Evolutionary conservation across 1,140 invertebrate species (phyloP), one percentile per base, ranked within the genome.

Genomic region (Scaptomyza hsui): DNA sequence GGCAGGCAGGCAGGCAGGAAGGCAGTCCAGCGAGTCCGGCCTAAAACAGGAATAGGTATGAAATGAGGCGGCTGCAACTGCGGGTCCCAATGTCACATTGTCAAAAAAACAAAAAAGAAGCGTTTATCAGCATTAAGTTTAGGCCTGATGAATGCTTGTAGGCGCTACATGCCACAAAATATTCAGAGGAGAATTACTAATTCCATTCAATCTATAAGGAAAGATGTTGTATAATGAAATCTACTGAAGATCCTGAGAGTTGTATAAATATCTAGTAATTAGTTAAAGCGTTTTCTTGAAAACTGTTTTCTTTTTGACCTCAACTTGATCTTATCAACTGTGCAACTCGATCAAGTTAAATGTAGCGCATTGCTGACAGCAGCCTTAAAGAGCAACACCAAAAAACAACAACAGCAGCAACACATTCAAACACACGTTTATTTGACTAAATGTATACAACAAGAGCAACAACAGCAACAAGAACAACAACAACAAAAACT

Each of bases 361-460:
- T 42, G 41, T 42, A 42, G 41, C 5, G 41, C 41, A 15, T 32
- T 16, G 24, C 9, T 16, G 26, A 13, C 19, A 42, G 51, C 49
- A 64, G 61, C 42, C 49, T n/a, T 18, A 24, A 45, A 45, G 13
- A 37, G 16, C 15, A 48, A 18, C 51, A 56, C 32, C 13, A 47
- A 24, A 41, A 35, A 55, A 37, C 16, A 29, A 15, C 21, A 55
- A 55, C 35, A n/a, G 48, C 42, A 47, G 32, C 57, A 61, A 62
- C 60, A 67, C 55, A 65, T 57, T 57, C 53, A 15, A 41, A 41
- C 42, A 63, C 51, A 63, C 53, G 45, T 62, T 72, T 65, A 72
- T 67, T 72, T 75, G 68, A 53, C 69, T 67, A 75, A 72, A 73
- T 73, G 68, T 60, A 73, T 60, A 73, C 64, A 49, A 55, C 21